Evolutionary conservation across 2,888 invertebrate species (phyloP).

Genomic region (Philonicus albiceps): DNA sequence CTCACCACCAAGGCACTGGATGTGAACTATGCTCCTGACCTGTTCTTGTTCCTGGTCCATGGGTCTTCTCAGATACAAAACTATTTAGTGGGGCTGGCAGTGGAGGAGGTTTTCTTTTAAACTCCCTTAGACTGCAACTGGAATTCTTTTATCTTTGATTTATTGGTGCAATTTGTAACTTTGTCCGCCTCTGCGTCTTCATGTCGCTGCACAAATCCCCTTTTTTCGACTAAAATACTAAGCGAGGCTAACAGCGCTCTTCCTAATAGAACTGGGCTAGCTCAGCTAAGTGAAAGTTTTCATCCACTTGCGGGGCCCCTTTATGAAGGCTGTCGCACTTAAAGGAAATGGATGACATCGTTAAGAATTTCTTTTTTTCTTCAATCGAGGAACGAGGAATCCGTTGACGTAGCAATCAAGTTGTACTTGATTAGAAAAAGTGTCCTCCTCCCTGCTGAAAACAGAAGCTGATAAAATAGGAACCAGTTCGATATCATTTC

Average conservation of each 20-base stretch:
- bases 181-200: neutral
- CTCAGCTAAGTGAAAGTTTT: conserved; percentile 17
- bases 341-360: neutral
- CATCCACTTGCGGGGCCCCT: neutral
- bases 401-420: neutral
- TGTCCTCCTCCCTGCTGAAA: neutral
- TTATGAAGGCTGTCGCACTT: neutral
- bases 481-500: neutral
- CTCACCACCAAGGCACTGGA: neutral
- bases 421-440: neutral
- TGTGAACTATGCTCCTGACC: conserved; percentile 4
- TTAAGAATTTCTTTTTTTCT: neutral
- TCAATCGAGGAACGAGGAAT: neutral
- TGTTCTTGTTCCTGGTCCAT: neutral
- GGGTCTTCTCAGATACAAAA: neutral
- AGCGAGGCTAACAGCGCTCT: neutral
- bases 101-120: neutral
- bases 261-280: neutral
- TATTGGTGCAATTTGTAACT: conserved; percentile 36
- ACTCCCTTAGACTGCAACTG: neutral
- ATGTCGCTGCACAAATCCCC: neutral
- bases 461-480: neutral
- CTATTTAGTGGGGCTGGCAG: neutral
- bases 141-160: conserved; percentile 26
- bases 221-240: neutral